Evolutionary conservation across 2,888 invertebrate genomes (phyloP).

Genomic region (Drosophila trichaetosa): DNA sequence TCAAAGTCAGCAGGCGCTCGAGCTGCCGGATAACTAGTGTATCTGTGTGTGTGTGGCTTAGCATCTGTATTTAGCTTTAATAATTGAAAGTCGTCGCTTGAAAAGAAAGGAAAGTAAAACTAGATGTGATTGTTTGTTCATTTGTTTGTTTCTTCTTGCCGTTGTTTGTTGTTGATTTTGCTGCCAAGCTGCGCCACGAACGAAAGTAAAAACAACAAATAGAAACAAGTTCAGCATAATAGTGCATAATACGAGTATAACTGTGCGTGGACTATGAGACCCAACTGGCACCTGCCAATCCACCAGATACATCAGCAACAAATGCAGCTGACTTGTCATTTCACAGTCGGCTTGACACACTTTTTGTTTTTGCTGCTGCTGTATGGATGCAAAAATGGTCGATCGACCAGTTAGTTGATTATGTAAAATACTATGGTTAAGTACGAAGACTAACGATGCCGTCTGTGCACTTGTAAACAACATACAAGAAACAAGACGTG

Average conservation of each 20-base stretch:
- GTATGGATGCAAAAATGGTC: conserved; percentile 24
- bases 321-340: conserved; percentile 46
- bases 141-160: conserved; percentile 44
- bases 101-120: conserved; percentile 77
- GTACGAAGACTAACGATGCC: conserved; percentile 48
- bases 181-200: conserved; percentile 51
- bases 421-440: conserved; percentile 67
- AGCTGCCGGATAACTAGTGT: not conserved
- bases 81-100: conserved; percentile 73
- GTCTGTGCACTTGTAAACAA: conserved; percentile 39
- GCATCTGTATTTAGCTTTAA: conserved; percentile 48
- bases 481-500: conserved; percentile 34
- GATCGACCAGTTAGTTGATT: conserved; percentile 50
- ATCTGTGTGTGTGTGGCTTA: conserved; percentile 12
- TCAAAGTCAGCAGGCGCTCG: not conserved
- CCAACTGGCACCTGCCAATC: conserved; percentile 39
- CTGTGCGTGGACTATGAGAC: conserved; percentile 20
- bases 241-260: conserved; percentile 54
- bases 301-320: conserved; percentile 34
- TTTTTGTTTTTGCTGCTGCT: conserved; percentile 36
- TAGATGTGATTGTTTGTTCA: conserved; percentile 63
- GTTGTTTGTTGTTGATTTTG: conserved; percentile 45
- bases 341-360: conserved; percentile 69
- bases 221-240: conserved; percentile 66
- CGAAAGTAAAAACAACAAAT: conserved; percentile 76